Conservation (phyloP, 2,888 invertebrate genomes). For the Chrysina gloriosa region DNA sequence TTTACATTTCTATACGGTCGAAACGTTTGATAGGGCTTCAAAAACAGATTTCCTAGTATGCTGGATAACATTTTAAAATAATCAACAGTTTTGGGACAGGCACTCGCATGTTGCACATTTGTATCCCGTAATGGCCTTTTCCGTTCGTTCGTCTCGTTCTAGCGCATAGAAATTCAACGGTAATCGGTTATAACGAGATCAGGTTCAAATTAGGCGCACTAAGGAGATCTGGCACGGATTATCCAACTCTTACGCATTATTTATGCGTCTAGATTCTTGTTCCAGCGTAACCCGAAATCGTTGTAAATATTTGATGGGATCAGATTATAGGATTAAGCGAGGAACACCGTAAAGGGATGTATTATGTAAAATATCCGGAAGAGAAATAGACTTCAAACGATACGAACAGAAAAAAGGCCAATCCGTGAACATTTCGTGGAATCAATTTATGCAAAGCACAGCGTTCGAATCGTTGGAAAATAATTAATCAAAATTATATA, state of each 20-base stretch:
- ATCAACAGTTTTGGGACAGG: slow-evolving; percentile 28
- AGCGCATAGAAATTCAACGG: no score
- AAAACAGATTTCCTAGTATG: slow-evolving; percentile 12
- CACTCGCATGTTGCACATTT: slow-evolving; percentile 22
- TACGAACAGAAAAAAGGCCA: not conserved
- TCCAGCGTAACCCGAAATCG: not conserved
- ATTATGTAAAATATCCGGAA: no score
- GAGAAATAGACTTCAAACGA: no score
- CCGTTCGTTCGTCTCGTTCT: not conserved
- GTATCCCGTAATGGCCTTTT: not conserved
- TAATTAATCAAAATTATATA: not conserved
- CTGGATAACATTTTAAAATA: slow-evolving; percentile 36
- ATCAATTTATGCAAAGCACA: not conserved
- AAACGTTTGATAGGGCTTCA: slow-evolving; percentile 41
- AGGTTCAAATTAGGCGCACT: slow-evolving; percentile 1
- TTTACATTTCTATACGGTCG: slow-evolving; percentile 36
- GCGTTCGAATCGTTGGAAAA: not conserved
- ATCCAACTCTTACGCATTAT: not conserved
- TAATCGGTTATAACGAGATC: slow-evolving; percentile 11
- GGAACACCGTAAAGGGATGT: no score
- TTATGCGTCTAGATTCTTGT: not conserved
- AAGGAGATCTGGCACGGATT: not conserved
- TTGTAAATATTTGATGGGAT: slow-evolving; percentile 19
- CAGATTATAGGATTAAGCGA: not conserved
- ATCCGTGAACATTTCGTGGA: no score